phyloP scores from a whole-genome alignment of 2,113 vertebrate genomes.

The Morone chrysops region DNA sequence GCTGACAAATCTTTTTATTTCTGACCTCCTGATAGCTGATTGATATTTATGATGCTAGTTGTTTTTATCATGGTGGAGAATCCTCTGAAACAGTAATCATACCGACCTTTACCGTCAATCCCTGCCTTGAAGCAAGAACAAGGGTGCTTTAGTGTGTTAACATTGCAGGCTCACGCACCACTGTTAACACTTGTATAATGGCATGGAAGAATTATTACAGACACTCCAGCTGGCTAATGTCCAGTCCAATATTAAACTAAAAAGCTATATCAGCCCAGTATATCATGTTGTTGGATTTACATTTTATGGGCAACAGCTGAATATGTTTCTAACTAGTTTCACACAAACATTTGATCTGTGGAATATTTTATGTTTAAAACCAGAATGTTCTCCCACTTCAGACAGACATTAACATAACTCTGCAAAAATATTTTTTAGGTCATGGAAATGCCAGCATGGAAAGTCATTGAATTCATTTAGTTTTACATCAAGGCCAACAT shows the following conservation, averaged over 20 bases:
- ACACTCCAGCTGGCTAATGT: neutral
- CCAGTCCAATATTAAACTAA: conserved; percentile 2
- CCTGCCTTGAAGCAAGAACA: neutral
- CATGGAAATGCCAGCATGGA: conserved; percentile 12
- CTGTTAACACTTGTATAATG: no score
- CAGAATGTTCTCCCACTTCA: conserved; percentile 9
- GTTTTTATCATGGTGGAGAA: neutral
- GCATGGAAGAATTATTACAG: no score
- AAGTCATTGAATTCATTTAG: conserved; percentile 31
- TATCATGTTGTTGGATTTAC: conserved; percentile 4
- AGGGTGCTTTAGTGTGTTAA: neutral
- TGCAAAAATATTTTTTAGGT: conserved; percentile 37
- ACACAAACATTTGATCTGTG: conserved; percentile 15
- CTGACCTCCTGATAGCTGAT: neutral
- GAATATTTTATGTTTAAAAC: conserved; percentile 1
- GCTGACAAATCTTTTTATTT: neutral
- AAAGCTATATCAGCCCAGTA: neutral
- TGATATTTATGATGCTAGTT: neutral
- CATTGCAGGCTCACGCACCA: neutral
- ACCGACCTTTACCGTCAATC: neutral
- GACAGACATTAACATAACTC: conserved; percentile 4
- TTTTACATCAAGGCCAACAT: conserved; percentile 34
- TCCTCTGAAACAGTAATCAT: neutral
- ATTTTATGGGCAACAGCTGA: neutral
- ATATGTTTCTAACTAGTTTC: conserved; percentile 7